Evolutionary conservation across 2,797 vertebrate species (phyloP).

Genomic region (Apogon talboti): DNA sequence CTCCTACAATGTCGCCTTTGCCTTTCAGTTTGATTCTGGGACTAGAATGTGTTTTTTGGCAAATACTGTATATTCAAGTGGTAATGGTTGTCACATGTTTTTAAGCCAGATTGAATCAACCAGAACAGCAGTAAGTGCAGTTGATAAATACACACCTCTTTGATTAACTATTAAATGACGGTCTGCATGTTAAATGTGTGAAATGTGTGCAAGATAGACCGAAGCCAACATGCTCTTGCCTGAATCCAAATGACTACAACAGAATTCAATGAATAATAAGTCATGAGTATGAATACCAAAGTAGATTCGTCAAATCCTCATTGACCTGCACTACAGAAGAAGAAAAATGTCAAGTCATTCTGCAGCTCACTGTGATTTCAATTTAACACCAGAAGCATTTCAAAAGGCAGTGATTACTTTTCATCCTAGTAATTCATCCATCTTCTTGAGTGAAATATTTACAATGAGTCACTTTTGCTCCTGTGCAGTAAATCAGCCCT

Average conservation of each 20-base stretch:
- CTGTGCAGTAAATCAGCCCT: constrained; percentile 9
- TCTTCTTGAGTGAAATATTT: constrained; percentile 50
- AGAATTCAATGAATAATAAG: constrained; percentile 68
- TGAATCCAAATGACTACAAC: constrained; percentile 37
- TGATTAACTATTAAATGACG: constrained; percentile 22
- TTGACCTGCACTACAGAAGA: constrained; percentile 37
- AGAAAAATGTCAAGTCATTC: constrained; percentile 31
- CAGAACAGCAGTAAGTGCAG: neutral
- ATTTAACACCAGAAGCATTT: constrained; percentile 47
- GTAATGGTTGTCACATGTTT: neutral
- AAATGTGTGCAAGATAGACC: neutral
- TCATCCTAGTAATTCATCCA: constrained; percentile 39
- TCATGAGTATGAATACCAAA: constrained; percentile 54
- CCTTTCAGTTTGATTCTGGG: neutral
- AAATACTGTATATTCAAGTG: neutral
- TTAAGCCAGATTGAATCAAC: neutral
- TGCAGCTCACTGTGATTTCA: constrained; percentile 37
- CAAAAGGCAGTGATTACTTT: constrained; percentile 39
- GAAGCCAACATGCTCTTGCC: constrained; percentile 15
- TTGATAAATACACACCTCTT: constrained; percentile 12
- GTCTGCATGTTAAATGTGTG: neutral
- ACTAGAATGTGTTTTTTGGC: neutral
- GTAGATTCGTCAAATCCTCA: constrained; percentile 60
- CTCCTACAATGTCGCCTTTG: neutral
- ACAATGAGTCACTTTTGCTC: constrained; percentile 35